Evolutionary conservation across 2,888 invertebrate species (phyloP).

Genomic region (Sclerodermus sp.): DNA sequence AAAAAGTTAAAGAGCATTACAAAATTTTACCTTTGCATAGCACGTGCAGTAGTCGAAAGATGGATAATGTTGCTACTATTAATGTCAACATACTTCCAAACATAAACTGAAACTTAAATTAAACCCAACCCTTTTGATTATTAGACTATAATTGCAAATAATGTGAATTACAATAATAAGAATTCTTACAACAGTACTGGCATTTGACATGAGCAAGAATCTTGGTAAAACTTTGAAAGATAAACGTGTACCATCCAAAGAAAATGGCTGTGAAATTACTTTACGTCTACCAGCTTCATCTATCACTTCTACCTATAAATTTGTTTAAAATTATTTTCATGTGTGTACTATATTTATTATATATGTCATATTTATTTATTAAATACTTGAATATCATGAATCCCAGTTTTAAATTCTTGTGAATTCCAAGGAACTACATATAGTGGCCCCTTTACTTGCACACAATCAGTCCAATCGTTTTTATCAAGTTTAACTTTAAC

Average conservation of each 20-base stretch:
- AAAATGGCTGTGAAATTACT: slow-evolving; percentile 70
- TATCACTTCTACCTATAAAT: slow-evolving; percentile 60
- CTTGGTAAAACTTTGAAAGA: slow-evolving; percentile 70
- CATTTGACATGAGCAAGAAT: slow-evolving; percentile 76
- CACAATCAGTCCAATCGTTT: slow-evolving; percentile 67
- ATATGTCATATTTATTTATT: slow-evolving; percentile 10
- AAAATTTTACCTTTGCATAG: slow-evolving; percentile 60
- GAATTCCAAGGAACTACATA: slow-evolving; percentile 77
- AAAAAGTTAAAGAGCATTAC: slow-evolving; percentile 1
- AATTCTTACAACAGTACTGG: slow-evolving; percentile 69
- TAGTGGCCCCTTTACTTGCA: slow-evolving; percentile 67
- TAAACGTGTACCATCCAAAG: slow-evolving; percentile 72
- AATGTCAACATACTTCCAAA: slow-evolving; percentile 67
- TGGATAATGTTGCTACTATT: slow-evolving; percentile 68
- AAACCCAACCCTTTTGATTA: no score
- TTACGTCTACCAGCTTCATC: slow-evolving; percentile 65
- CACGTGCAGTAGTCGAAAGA: slow-evolving; percentile 65
- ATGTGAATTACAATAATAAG: slow-evolving; percentile 13
- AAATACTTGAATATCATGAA: slow-evolving; percentile 69
- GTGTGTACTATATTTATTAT: neutral
- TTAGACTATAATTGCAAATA: no score
- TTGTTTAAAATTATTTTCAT: neutral
- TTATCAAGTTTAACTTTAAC: slow-evolving; percentile 72
- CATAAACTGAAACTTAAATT: slow-evolving; percentile 71
- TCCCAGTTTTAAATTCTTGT: slow-evolving; percentile 64